These are phyloP conservation scores for crab-eating macaque (Macaca fascicularis) DNA, from an alignment of 2,113 vertebrate genomes.

Conservation along the genomic window T2T-MFA8v1.1 NC_088384.1:8104001-8104500, in stretches of 20 bases:
- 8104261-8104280: not conserved
- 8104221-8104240: too few relatives aligned
- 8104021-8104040: not conserved
- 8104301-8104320: not conserved
- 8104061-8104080: not conserved
- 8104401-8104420: not conserved
- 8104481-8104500: rapidly evolving
- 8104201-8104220: not conserved
- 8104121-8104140: not conserved
- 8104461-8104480: rapidly evolving
- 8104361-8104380: not conserved
- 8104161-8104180: not conserved
- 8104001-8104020: not conserved
- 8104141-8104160: not conserved
- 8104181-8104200: not conserved
- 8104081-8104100: rapidly evolving
- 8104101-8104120: not conserved
- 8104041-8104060: not conserved
- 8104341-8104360: not conserved
- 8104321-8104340: not conserved
- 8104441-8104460: not conserved
- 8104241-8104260: not conserved
- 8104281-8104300: too few relatives aligned
- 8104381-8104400: rapidly evolving
- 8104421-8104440: not conserved